A percentile compares a stretch with the other conserved stretches of the same genome.
Evolutionary conservation across 2,797 vertebrate species (phyloP).

Genomic region (Thunnus albacares): DNA sequence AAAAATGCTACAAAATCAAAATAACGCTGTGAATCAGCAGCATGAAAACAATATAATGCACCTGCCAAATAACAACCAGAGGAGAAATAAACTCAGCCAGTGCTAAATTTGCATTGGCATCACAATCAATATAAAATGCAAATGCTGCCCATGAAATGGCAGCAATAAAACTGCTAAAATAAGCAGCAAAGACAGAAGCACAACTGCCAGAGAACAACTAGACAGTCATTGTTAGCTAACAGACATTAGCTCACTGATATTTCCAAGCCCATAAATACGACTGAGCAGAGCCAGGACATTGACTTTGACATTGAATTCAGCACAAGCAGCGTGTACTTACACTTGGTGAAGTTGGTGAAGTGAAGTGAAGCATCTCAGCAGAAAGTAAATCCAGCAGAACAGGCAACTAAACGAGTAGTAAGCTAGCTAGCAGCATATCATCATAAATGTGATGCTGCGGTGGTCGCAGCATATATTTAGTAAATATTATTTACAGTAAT

Average conservation of each 20-base stretch:
- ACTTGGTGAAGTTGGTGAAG: background rate
- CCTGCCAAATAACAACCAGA: background rate
- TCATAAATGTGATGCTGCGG: background rate
- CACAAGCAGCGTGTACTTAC: conserved; percentile 11
- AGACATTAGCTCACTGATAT: background rate
- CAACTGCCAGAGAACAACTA: background rate
- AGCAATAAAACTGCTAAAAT: background rate
- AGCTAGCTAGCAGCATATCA: background rate
- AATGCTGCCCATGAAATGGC: background rate
- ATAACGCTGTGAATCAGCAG: background rate
- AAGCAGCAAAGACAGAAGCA: background rate
- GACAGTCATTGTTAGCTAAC: background rate
- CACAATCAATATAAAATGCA: background rate
- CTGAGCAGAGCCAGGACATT: background rate
- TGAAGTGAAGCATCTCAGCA: background rate
- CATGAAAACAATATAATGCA: background rate
- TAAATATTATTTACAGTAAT: no score
- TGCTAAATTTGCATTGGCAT: background rate
- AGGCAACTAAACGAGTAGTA: no score
- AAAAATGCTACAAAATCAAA: no score
- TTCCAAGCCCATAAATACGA: background rate
- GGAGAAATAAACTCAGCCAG: background rate
- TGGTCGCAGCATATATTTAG: background rate
- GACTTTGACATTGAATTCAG: background rate
- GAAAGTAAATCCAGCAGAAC: background rate